phyloP scores from a whole-genome alignment of 1,140 invertebrate species.

The Meteorus sp. region DNA sequence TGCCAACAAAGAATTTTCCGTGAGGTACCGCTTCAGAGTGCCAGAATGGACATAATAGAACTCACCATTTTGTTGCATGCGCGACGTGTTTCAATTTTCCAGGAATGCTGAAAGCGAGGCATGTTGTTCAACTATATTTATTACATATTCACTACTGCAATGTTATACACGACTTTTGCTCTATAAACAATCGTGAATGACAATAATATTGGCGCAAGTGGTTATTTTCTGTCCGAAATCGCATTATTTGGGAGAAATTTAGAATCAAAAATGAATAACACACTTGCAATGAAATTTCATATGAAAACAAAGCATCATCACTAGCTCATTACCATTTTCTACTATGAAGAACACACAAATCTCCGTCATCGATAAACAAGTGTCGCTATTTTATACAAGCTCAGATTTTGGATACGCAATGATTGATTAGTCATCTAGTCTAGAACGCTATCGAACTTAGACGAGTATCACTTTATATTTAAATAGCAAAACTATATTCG shows the following conservation, averaged over 20 bases:
- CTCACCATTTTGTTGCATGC: slow-evolving; percentile 30
- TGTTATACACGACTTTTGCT: slow-evolving; percentile 24
- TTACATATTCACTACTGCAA: slow-evolving; percentile 27
- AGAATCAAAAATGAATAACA: too few species aligned
- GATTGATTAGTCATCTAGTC: neutral
- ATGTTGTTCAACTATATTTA: slow-evolving; percentile 28
- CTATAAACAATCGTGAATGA: too few species aligned
- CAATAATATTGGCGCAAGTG: too few species aligned
- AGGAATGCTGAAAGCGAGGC: slow-evolving; percentile 28
- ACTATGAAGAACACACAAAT: too few species aligned
- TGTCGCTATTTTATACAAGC: too few species aligned
- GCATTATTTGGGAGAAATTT: too few species aligned
- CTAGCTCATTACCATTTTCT: too few species aligned
- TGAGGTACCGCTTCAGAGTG: slow-evolving; percentile 24
- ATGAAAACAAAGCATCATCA: too few species aligned
- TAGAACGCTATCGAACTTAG: slow-evolving; percentile 1
- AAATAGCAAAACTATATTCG: slow-evolving; percentile 30
- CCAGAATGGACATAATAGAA: slow-evolving; percentile 25
- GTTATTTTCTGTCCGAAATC: too few species aligned
- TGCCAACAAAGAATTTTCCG: slow-evolving; percentile 32
- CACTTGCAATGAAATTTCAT: too few species aligned
- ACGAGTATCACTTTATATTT: slow-evolving; percentile 10
- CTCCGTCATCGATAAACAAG: too few species aligned
- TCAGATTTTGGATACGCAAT: too few species aligned
- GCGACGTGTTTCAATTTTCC: slow-evolving; percentile 23